phyloP scores from a whole-genome alignment of 2,797 vertebrate genomes.

The Argya squamiceps region DNA sequence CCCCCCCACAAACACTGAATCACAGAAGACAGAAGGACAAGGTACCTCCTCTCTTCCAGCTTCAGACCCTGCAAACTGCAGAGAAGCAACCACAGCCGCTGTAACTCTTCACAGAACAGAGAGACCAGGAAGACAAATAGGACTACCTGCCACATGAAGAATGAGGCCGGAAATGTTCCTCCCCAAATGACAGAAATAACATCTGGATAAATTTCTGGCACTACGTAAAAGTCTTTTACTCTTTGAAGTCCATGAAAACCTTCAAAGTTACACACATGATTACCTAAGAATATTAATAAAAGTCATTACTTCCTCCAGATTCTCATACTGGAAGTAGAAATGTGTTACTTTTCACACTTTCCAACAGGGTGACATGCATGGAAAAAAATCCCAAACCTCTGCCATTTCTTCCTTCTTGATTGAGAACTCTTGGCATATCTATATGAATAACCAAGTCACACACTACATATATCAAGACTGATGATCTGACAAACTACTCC shows the following conservation, averaged over 20 bases:
- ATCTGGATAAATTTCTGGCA: background rate
- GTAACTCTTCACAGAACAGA: background rate
- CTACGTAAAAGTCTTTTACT: background rate
- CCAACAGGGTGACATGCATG: background rate
- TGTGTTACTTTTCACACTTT: background rate
- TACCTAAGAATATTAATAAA: background rate
- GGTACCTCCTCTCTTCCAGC: background rate
- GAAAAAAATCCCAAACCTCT: background rate
- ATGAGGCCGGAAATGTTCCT: background rate
- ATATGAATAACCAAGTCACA: background rate
- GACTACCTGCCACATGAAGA: background rate
- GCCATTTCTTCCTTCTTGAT: background rate
- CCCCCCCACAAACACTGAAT: background rate
- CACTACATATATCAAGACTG: background rate
- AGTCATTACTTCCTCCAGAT: background rate
- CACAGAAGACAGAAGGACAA: background rate
- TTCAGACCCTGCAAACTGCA: background rate
- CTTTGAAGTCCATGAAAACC: background rate
- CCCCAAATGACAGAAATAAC: background rate
- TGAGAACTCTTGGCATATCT: background rate
- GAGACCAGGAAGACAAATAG: background rate
- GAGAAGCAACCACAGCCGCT: background rate
- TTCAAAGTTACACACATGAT: background rate
- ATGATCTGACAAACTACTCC: background rate
- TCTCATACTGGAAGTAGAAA: background rate